Evolutionary conservation across 2,113 vertebrate species (phyloP).

Genomic region (Willisornis vidua): DNA sequence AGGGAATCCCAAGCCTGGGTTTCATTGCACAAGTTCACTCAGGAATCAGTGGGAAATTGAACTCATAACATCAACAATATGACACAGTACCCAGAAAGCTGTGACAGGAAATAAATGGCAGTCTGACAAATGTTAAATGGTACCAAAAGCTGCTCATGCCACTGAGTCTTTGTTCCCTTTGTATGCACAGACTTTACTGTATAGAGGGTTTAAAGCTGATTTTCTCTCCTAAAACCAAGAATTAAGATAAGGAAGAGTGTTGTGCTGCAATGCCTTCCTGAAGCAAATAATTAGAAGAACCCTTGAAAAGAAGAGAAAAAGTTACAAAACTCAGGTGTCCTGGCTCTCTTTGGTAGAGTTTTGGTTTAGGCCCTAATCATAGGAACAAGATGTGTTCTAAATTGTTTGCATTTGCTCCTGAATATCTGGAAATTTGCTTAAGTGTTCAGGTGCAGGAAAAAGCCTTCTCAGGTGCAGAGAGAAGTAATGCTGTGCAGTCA

Average conservation of each 20-base stretch:
- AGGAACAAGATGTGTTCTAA: constrained; percentile 53
- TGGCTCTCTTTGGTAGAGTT: constrained; percentile 35
- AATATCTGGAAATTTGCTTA: constrained; percentile 69
- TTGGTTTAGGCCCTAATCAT: constrained; percentile 43
- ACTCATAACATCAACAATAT: background rate
- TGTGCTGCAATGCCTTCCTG: background rate
- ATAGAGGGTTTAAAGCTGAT: background rate
- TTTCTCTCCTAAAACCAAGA: background rate
- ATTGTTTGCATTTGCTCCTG: constrained; percentile 60
- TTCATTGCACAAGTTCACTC: background rate
- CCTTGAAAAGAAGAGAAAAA: background rate
- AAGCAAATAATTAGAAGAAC: background rate
- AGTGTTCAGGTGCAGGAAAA: constrained; percentile 66
- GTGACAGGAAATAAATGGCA: background rate
- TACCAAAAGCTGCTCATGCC: background rate
- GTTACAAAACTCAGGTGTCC: background rate
- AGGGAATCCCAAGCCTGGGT: background rate
- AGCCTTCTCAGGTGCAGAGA: constrained; percentile 62
- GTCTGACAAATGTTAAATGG: background rate
- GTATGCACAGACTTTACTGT: background rate
- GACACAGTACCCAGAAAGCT: background rate
- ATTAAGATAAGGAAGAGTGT: background rate
- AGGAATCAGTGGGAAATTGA: background rate
- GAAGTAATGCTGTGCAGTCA: constrained; percentile 58
- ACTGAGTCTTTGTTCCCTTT: background rate